Conservation (phyloP, 2,797 vertebrate genomes). For the Siniperca obscura region DNA sequence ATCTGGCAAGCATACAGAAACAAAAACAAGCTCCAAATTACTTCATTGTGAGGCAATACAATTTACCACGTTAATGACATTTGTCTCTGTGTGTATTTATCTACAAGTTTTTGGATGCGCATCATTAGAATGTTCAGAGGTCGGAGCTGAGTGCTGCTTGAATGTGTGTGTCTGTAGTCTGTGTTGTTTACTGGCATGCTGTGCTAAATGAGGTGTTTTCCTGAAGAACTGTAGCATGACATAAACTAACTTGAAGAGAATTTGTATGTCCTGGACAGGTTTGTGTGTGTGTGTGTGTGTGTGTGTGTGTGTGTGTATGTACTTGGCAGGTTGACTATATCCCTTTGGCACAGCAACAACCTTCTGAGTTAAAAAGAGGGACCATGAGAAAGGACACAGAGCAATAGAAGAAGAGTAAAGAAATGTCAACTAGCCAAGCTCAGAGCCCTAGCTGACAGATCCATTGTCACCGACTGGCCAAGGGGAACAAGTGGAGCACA, state of each 20-base stretch:
- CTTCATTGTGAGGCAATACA: conserved; percentile 37
- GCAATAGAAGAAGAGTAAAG: conserved; percentile 66
- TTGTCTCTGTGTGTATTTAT: conserved; percentile 41
- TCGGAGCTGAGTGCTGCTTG: conserved; percentile 61
- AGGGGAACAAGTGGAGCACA: conserved; percentile 69
- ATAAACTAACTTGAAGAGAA: conserved; percentile 46
- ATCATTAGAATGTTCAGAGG: conserved; percentile 58
- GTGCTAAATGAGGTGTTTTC: conserved; percentile 63
- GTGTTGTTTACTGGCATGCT: conserved; percentile 66
- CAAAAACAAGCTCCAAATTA: conserved; percentile 49
- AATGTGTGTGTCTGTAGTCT: conserved; percentile 43
- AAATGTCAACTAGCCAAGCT: conserved; percentile 76
- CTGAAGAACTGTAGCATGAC: conserved; percentile 36
- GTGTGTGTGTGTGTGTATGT: conserved; percentile 20
- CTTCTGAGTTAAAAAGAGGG: conserved; percentile 43
- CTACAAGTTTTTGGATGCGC: conserved; percentile 26
- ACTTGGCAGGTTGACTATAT: conserved; percentile 42
- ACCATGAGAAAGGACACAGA: conserved; percentile 52
- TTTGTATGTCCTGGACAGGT: conserved; percentile 47
- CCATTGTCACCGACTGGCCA: conserved; percentile 69
- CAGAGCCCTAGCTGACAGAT: conserved; percentile 70
- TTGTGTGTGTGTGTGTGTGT: conserved; percentile 25
- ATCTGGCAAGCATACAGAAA: conserved; percentile 31
- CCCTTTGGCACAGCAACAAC: conserved; percentile 45
- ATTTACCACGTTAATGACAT: conserved; percentile 7